Evolutionary conservation across 2,888 invertebrate species (phyloP), one percentile per base, ranked within the genome.

Genomic region (Drosophila ochracea): DNA sequence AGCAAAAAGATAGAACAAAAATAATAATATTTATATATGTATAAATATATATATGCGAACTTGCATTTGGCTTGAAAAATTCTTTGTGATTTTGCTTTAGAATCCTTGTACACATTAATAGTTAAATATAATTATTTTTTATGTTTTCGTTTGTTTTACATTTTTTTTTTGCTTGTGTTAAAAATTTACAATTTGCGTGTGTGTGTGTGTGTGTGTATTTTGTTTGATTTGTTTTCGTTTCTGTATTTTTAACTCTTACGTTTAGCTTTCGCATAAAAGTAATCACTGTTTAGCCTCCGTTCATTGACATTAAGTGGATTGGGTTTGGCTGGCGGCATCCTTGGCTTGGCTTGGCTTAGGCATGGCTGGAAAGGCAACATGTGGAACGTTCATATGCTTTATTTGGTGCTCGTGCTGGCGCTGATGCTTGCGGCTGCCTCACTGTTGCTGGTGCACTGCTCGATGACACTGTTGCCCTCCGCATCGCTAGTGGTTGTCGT

Each of bases 381-480:
- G 47, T 47, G 54, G 53, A 63, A 53, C 58, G 63, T 64, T 10
- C n/a, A 41, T 19, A 21, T 21, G 50, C 47, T 72, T 57, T 79
- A 79, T 43, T 79, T 79, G 60, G 79, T 79, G 80, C 73, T 79
- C 16, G 76, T 78, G 66, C 76, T 80, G 64, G 63, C 70, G 52
- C 77, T 78, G n/a, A 67, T 66, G 66, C 73, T 78, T 25, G 80
- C 73, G 21, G 79, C 85, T n/a, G 85, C 74, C 65, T 88, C 88
- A 55, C 88, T 82, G 73, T 73, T 82, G 79, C 80, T 86, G 77
- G 83, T 87, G 76, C 89, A 90, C 62, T 91, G 91, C 61, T 91
- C 91, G 39, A 91, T 91, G 58, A 91, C 92, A 70, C 91, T 91
- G 75, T 91, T 91, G 37, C 85, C 92, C 49, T 92, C 92, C 9